Evolutionary conservation across 2,888 invertebrate genomes (phyloP).

Genomic region (Thymelicus acteon): DNA sequence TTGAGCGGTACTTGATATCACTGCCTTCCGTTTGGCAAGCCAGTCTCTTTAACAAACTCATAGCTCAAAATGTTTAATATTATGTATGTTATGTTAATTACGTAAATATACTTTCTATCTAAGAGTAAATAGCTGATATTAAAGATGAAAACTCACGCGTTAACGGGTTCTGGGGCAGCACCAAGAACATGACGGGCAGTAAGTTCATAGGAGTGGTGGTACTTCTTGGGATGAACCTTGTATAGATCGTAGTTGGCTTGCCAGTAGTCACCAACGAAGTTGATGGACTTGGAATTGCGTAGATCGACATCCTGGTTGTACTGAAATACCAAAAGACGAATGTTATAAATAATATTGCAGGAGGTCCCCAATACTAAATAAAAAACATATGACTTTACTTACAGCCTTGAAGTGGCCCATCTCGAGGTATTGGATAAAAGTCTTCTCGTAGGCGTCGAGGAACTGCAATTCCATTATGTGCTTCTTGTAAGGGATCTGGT

Average conservation of each 20-base stretch:
- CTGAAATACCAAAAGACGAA: slow-evolving; percentile 50
- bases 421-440: slow-evolving; percentile 77
- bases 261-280: slow-evolving; percentile 68
- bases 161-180: slow-evolving; percentile 46
- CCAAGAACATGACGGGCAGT: slow-evolving; percentile 77
- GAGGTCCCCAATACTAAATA: background rate
- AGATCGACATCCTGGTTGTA: slow-evolving; percentile 66
- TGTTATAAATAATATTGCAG: background rate
- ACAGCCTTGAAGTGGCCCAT: slow-evolving; percentile 86
- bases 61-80: too few species aligned
- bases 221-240: slow-evolving; percentile 58
- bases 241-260: slow-evolving; percentile 83
- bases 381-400: slow-evolving; percentile 57
- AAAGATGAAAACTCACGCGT: slow-evolving; percentile 52
- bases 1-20: too few species aligned
- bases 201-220: slow-evolving; percentile 84
- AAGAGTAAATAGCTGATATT: too few species aligned
- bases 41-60: too few species aligned
- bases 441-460: slow-evolving; percentile 85
- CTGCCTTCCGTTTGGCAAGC: too few species aligned
- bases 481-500: slow-evolving; percentile 81
- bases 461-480: slow-evolving; percentile 77
- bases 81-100: too few species aligned
- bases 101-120: too few species aligned
- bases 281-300: slow-evolving; percentile 73